These are phyloP conservation scores for Drosophila trapezifrons DNA, from an alignment of 1,140 invertebrate species.

Conservation along the genomic window DNA sequence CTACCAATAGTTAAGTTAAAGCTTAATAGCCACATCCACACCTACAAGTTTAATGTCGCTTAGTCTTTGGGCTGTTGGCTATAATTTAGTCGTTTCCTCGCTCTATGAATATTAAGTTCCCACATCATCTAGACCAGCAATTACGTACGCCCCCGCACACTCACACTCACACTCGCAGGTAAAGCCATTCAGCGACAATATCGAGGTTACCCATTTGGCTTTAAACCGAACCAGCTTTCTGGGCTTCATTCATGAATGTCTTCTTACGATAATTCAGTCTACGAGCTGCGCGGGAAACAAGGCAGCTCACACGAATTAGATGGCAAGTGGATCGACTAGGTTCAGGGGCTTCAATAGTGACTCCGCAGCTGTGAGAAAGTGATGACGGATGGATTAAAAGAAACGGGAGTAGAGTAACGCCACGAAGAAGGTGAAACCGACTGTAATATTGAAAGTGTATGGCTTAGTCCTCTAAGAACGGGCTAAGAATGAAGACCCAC, in stretches of 20 bases:
- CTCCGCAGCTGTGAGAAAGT: slow-evolving; percentile 22
- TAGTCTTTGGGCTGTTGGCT: slow-evolving; percentile 13
- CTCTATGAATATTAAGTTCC: slow-evolving; percentile 57
- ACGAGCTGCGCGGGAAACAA: slow-evolving; percentile 9
- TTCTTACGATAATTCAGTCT: slow-evolving; percentile 27
- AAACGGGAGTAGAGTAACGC: slow-evolving; percentile 33
- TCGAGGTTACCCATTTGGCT: slow-evolving; percentile 31
- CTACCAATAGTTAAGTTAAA: slow-evolving; percentile 18
- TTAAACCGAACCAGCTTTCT: slow-evolving; percentile 31
- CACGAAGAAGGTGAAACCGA: slow-evolving; percentile 38
- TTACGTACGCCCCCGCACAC: slow-evolving; percentile 34
- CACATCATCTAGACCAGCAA: slow-evolving; percentile 40
- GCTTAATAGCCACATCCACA: slow-evolving; percentile 29
- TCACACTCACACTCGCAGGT: slow-evolving; percentile 3
- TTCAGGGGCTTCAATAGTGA: slow-evolving; percentile 31
- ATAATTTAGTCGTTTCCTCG: slow-evolving; percentile 36
- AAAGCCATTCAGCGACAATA: slow-evolving; percentile 42
- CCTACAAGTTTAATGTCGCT: slow-evolving; percentile 26
- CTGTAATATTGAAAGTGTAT: slow-evolving; percentile 63
- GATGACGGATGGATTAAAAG: slow-evolving; percentile 50
- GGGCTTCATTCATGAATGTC: slow-evolving; percentile 46
- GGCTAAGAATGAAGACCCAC: slow-evolving; percentile 48
- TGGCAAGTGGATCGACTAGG: slow-evolving; percentile 52
- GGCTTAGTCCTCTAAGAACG: slow-evolving; percentile 31
- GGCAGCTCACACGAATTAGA: slow-evolving; percentile 22